Conservation (phyloP, 2,888 invertebrate species). For the Latrodectus hesperus region DNA sequence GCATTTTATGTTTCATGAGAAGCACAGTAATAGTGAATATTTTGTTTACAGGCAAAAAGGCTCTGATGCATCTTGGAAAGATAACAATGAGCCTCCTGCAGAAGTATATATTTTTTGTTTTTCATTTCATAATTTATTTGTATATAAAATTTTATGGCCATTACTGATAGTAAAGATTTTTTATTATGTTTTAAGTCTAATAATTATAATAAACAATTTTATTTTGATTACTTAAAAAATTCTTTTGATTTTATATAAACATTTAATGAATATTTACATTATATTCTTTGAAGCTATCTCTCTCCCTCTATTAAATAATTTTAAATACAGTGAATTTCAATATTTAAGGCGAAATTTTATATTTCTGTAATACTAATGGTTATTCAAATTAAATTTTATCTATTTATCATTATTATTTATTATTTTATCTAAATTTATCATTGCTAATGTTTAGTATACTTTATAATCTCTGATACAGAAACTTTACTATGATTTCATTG, state of each 20-base stretch:
- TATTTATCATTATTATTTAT: too few species aligned
- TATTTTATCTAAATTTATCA: too few species aligned
- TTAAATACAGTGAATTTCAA: neutral
- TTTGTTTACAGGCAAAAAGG: slow-evolving; percentile 82
- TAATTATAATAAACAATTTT: too few species aligned
- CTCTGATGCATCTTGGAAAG: slow-evolving; percentile 90
- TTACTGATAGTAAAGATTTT: too few species aligned
- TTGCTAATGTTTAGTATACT: too few species aligned
- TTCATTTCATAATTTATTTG: slow-evolving; percentile 1
- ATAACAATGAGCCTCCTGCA: slow-evolving; percentile 86
- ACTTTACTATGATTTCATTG: neutral
- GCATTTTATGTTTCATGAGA: neutral
- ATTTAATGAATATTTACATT: neutral
- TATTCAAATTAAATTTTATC: too few species aligned
- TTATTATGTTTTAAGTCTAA: too few species aligned
- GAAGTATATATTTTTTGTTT: slow-evolving; percentile 73
- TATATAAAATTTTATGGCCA: neutral
- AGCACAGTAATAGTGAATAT: slow-evolving; percentile 1
- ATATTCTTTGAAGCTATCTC: neutral
- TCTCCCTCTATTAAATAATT: neutral
- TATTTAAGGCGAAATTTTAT: too few species aligned
- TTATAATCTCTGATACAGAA: too few species aligned
- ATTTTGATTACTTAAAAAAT: too few species aligned
- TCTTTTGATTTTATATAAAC: too few species aligned
- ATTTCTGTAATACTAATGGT: too few species aligned